These are phyloP conservation scores for Brachyptera putata DNA, from an alignment of 2,888 invertebrate genomes.

Conservation along the genomic window DNA sequence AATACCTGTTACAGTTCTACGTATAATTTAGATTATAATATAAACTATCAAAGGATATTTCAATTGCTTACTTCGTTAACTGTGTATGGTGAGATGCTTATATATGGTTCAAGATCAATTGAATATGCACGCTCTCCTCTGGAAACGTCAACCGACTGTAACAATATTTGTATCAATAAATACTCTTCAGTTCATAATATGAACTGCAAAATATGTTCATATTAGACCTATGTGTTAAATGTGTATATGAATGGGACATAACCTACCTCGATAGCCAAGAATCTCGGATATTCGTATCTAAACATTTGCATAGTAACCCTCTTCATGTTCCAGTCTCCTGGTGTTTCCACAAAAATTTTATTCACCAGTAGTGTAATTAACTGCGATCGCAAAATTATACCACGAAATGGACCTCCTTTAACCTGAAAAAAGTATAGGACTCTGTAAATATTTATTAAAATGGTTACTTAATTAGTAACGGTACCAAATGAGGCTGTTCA, in stretches of 20 bases:
- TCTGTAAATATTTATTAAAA: no score
- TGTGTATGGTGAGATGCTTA: neutral
- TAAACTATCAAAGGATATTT: neutral
- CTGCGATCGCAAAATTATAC: conserved; percentile 87
- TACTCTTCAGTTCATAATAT: no score
- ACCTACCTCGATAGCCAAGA: conserved; percentile 74
- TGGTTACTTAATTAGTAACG: no score
- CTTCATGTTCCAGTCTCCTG: conserved; percentile 58
- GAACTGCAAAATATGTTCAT: no score
- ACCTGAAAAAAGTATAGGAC: no score
- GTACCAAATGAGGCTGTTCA: no score
- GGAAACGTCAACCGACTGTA: no score
- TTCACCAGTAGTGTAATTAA: conserved; percentile 82
- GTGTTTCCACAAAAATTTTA: conserved; percentile 77
- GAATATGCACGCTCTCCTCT: neutral
- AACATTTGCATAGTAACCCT: conserved; percentile 68
- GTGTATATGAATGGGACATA: no score
- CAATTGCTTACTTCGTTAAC: neutral
- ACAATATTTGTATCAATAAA: no score
- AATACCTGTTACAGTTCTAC: neutral
- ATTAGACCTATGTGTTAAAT: no score
- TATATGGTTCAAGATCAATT: neutral
- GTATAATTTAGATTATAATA: neutral
- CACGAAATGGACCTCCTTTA: conserved; percentile 81
- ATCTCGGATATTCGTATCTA: conserved; percentile 84